A percentile compares a stretch with the other conserved stretches of the same genome.
phyloP scores from a whole-genome alignment of 35 echinoderm and acorn worm species.

The Nesometra sesokonis region DNA sequence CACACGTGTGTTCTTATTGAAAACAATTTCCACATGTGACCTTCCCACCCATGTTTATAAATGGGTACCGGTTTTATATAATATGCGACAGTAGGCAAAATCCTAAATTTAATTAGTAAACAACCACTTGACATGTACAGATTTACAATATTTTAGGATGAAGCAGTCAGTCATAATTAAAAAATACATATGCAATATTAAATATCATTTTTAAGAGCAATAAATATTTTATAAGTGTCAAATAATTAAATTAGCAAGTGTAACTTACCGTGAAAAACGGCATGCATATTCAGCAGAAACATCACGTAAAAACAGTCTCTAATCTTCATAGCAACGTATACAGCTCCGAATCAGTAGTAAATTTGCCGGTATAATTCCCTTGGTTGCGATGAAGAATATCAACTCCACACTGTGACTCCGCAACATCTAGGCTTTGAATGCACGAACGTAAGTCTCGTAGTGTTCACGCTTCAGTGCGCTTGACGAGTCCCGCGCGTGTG shows the following conservation, averaged over 20 bases:
- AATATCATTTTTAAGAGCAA: not conserved
- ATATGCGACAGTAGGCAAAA: too few species aligned
- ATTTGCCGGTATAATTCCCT: not conserved
- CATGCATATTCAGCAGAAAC: not conserved
- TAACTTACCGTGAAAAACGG: not conserved
- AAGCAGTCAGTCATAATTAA: too few species aligned
- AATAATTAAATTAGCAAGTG: not conserved
- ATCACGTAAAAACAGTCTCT: not conserved
- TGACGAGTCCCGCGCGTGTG: not conserved
- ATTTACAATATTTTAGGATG: too few species aligned
- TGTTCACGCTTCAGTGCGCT: not conserved
- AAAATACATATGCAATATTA: not conserved
- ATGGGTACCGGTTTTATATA: too few species aligned
- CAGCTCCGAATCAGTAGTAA: not conserved
- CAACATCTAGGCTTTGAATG: not conserved
- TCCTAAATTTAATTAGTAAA: too few species aligned
- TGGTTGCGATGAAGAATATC: not conserved
- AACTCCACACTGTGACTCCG: not conserved
- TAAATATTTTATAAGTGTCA: not conserved
- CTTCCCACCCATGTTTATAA: too few species aligned
- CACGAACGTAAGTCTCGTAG: not conserved
- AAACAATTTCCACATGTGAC: too few species aligned
- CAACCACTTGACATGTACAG: too few species aligned
- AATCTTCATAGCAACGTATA: not conserved
- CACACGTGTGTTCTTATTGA: too few species aligned